phyloP scores from a whole-genome alignment of 2,888 invertebrate species.

The Lochmaea capreae region DNA sequence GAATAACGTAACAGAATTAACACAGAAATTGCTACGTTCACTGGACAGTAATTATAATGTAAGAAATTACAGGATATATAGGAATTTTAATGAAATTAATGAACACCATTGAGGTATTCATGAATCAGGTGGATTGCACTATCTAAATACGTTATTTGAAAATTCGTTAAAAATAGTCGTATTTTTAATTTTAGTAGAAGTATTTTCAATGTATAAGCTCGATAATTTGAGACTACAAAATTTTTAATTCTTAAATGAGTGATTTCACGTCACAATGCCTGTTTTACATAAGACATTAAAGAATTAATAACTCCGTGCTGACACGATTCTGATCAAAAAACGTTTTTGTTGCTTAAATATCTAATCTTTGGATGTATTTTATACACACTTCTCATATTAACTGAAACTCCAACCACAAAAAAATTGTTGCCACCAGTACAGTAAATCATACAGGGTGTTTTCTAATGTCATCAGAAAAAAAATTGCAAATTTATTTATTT shows the following conservation, averaged over 20 bases:
- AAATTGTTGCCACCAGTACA: slow-evolving; percentile 42
- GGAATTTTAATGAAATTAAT: slow-evolving; percentile 54
- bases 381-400: not conserved
- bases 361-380: not conserved
- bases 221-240: slow-evolving; percentile 38
- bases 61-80: slow-evolving; percentile 71
- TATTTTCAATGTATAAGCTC: slow-evolving; percentile 44
- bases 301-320: slow-evolving; percentile 47
- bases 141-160: slow-evolving; percentile 55
- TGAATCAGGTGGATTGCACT: slow-evolving; percentile 61
- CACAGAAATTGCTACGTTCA: slow-evolving; percentile 95
- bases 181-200: slow-evolving; percentile 39
- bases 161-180: slow-evolving; percentile 52
- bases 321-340: not conserved
- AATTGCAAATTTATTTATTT: slow-evolving; percentile 58
- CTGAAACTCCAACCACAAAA: not conserved
- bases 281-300: slow-evolving; percentile 55
- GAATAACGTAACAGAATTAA: slow-evolving; percentile 89
- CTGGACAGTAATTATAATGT: slow-evolving; percentile 98
- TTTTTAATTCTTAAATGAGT: slow-evolving; percentile 41
- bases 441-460: slow-evolving; percentile 50
- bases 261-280: slow-evolving; percentile 56
- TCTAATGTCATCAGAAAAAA: slow-evolving; percentile 31
- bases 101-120: slow-evolving; percentile 52
- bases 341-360: not conserved